Evolutionary conservation across 2,113 vertebrate species (phyloP).

Genomic region (Rallus limicola): DNA sequence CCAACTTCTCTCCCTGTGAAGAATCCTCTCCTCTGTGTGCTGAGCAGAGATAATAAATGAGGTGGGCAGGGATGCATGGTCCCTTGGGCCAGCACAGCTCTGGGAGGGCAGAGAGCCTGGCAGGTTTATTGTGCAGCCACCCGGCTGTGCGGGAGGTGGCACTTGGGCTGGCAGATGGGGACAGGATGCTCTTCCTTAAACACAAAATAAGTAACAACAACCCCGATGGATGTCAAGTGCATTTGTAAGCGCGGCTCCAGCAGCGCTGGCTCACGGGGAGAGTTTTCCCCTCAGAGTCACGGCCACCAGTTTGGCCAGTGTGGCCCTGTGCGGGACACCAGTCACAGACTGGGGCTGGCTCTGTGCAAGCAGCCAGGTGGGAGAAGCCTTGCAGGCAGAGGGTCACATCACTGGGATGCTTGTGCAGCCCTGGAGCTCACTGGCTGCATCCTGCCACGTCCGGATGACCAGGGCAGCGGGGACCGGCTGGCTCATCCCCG

Average conservation of each 20-base stretch:
- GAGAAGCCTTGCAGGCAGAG: background rate
- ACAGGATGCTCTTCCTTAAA: background rate
- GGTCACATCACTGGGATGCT: background rate
- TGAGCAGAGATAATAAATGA: background rate
- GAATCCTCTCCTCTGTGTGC: background rate
- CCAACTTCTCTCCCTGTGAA: background rate
- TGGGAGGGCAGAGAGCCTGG: background rate
- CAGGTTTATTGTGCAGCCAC: background rate
- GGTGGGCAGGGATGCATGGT: background rate
- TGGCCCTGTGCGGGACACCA: background rate
- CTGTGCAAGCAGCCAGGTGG: background rate
- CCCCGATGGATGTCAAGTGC: background rate
- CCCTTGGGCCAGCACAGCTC: background rate
- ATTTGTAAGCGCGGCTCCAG: background rate
- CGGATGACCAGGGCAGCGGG: background rate
- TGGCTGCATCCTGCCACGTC: background rate
- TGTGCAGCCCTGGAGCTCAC: background rate
- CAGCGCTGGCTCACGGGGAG: background rate
- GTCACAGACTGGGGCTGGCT: background rate
- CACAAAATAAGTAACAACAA: background rate
- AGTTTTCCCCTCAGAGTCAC: background rate
- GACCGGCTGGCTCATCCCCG: rapidly evolving
- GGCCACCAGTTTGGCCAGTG: background rate
- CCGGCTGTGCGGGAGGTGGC: background rate
- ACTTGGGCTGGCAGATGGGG: background rate